These are phyloP conservation scores for Pammene fasciana DNA, from an alignment of 2,888 invertebrate genomes.

Conservation along the genomic window DNA sequence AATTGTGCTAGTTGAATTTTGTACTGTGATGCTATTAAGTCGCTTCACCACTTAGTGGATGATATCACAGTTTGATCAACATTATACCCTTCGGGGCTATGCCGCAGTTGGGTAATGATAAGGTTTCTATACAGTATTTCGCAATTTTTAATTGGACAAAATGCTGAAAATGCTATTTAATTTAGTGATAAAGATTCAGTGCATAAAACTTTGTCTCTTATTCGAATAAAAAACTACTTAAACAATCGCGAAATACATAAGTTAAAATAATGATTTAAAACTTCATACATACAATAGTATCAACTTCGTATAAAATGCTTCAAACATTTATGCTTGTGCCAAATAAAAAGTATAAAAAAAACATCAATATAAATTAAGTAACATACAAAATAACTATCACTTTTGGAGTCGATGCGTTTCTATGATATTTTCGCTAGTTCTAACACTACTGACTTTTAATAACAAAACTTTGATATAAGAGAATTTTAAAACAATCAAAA, in stretches of 20 bases:
- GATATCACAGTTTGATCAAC: constrained; percentile 35
- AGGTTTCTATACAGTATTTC: background rate
- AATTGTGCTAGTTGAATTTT: constrained; percentile 44
- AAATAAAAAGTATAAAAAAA: constrained; percentile 29
- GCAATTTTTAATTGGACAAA: constrained; percentile 14
- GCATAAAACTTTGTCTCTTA: background rate
- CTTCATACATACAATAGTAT: constrained; percentile 25
- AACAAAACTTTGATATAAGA: background rate
- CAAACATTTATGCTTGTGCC: constrained; percentile 19
- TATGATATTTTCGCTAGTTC: constrained; percentile 10
- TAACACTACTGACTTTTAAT: background rate
- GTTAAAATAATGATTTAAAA: constrained; percentile 16
- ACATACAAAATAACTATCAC: constrained; percentile 31
- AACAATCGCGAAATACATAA: constrained; percentile 21
- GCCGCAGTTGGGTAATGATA: constrained; percentile 7
- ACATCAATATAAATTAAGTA: constrained; percentile 38
- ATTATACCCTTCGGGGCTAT: constrained; percentile 12
- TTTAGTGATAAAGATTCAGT: background rate
- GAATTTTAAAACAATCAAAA: too few relatives aligned
- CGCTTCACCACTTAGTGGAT: constrained; percentile 33
- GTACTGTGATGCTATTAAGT: constrained; percentile 53
- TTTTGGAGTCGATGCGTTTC: constrained; percentile 33
- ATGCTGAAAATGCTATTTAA: constrained; percentile 19
- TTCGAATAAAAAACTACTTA: background rate
- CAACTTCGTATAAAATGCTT: constrained; percentile 14